Evolutionary conservation across 2,888 invertebrate species (phyloP).

Genomic region (Polydrusus pterygomalis): DNA sequence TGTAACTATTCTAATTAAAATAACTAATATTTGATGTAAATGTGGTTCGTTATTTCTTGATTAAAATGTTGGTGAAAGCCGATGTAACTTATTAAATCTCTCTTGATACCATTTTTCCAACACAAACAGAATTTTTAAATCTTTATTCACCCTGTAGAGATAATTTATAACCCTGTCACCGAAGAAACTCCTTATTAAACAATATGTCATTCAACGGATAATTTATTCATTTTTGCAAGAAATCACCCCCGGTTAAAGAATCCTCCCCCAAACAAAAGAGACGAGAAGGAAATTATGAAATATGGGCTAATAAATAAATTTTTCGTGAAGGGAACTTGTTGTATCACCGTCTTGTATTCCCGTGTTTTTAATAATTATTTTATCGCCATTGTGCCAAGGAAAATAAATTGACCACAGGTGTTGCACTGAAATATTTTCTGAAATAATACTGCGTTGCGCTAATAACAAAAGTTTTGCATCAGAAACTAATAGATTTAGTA

Average conservation of each 20-base stretch:
- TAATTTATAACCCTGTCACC: constrained; percentile 42
- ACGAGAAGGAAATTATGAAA: constrained; percentile 49
- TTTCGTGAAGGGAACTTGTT: constrained; percentile 13
- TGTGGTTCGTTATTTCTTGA: too few species aligned
- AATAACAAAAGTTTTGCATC: too few species aligned
- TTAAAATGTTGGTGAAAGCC: too few species aligned
- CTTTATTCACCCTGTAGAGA: background rate
- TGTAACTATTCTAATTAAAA: too few species aligned
- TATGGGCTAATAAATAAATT: constrained; percentile 53
- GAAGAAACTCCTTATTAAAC: constrained; percentile 36
- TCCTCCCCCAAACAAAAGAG: constrained; percentile 33
- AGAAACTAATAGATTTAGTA: too few species aligned
- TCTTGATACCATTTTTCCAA: too few species aligned
- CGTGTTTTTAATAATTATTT: constrained; percentile 32
- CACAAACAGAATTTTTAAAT: too few species aligned
- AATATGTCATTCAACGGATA: constrained; percentile 41
- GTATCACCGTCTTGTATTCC: constrained; percentile 13
- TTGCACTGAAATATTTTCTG: too few species aligned
- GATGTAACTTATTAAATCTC: too few species aligned
- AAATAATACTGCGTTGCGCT: too few species aligned
- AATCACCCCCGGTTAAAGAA: constrained; percentile 17
- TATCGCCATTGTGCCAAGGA: constrained; percentile 5
- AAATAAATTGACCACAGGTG: too few species aligned
- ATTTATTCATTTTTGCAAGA: constrained; percentile 43
- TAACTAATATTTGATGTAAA: too few species aligned